Conservation (phyloP, 2,888 invertebrate genomes). For the Drosophila meridionalis region DNA sequence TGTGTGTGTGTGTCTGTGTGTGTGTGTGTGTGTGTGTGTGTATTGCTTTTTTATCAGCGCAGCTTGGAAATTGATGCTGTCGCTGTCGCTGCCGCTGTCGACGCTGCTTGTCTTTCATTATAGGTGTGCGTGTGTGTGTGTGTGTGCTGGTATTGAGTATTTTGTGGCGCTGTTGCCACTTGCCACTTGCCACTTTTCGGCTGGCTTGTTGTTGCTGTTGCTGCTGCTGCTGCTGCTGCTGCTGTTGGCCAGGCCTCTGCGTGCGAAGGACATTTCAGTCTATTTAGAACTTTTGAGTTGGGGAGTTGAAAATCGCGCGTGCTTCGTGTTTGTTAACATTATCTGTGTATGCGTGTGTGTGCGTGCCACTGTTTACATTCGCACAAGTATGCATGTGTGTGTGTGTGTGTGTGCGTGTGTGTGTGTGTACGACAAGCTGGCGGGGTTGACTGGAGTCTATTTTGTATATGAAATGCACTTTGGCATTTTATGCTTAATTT, state of each 20-base stretch:
- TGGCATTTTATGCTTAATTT: slow-evolving; percentile 11
- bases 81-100: slow-evolving; percentile 32
- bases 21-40: slow-evolving; percentile 18
- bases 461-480: slow-evolving; percentile 30
- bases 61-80: slow-evolving; percentile 59
- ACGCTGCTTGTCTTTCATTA: slow-evolving; percentile 38
- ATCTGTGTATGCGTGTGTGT: background rate
- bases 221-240: slow-evolving; percentile 10
- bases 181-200: slow-evolving; percentile 42
- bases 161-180: slow-evolving; percentile 49
- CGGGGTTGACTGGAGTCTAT: background rate
- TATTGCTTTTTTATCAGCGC: slow-evolving; percentile 43
- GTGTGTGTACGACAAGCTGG: background rate
- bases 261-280: slow-evolving; percentile 79
- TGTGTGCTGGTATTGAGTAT: slow-evolving; percentile 40
- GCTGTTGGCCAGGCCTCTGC: slow-evolving; percentile 49
- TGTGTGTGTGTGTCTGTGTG: slow-evolving; percentile 14
- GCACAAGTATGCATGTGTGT: slow-evolving; percentile 1
- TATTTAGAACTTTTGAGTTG: slow-evolving; percentile 81
- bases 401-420: background rate
- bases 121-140: slow-evolving; percentile 23
- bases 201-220: slow-evolving; percentile 21
- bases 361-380: slow-evolving; percentile 24
- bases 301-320: slow-evolving; percentile 75
- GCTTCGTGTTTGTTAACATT: slow-evolving; percentile 56